Evolutionary conservation across 2,797 vertebrate genomes (phyloP).

Genomic region (Hemibagrus guttatus): DNA sequence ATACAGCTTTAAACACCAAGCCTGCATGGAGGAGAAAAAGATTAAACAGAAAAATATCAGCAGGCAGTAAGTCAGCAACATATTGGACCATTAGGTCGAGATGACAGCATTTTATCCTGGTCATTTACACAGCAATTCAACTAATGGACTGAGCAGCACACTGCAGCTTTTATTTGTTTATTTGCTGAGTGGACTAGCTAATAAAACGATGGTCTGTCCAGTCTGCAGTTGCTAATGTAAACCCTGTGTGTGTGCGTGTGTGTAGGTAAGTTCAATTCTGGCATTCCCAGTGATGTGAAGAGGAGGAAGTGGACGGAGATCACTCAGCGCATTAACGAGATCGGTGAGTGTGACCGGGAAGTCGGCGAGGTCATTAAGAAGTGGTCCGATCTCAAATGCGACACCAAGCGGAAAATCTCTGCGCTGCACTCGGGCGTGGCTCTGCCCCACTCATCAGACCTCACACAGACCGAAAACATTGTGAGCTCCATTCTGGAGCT

Average conservation of each 20-base stretch:
- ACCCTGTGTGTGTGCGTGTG: not conserved
- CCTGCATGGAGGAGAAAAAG: not conserved
- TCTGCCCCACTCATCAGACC: slow-evolving; percentile 64
- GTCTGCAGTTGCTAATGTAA: not conserved
- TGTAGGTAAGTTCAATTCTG: slow-evolving; percentile 77
- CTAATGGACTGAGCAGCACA: not conserved
- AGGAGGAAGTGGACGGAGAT: slow-evolving; percentile 80
- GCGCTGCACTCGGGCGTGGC: slow-evolving; percentile 68
- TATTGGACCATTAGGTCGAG: not conserved
- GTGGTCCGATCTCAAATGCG: slow-evolving; percentile 80
- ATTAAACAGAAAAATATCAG: not conserved
- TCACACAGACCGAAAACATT: slow-evolving; percentile 75
- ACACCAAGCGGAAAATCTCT: slow-evolving; percentile 78
- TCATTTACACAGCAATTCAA: not conserved
- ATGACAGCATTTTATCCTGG: not conserved
- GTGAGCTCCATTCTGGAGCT: slow-evolving; percentile 79
- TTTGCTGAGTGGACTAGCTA: not conserved
- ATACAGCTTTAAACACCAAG: not conserved
- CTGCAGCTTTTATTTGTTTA: not conserved
- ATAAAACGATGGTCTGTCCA: not conserved
- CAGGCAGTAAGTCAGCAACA: not conserved
- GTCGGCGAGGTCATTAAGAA: slow-evolving; percentile 81
- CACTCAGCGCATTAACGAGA: slow-evolving; percentile 77
- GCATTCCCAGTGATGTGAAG: slow-evolving; percentile 73
- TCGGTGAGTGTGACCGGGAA: slow-evolving; percentile 78